A percentile compares a stretch with the other conserved stretches of the same genome.
phyloP scores from a whole-genome alignment of 2,797 vertebrate genomes.

The Crocidura indochinensis region DNA sequence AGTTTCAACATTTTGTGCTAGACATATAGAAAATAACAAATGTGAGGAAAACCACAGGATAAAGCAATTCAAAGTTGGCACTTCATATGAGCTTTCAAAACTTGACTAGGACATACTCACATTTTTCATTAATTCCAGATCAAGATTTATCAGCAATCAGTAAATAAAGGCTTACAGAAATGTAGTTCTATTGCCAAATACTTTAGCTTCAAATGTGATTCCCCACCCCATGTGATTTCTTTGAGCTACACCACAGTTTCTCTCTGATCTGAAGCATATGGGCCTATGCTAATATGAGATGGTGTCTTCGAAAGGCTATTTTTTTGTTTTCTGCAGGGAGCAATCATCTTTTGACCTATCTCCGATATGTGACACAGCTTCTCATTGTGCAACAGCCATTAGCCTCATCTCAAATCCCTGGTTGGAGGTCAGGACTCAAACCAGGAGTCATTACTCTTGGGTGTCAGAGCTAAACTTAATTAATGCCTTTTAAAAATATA shows the following conservation, averaged over 20 bases:
- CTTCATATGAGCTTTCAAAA: conserved; percentile 56
- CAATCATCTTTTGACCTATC: conserved; percentile 80
- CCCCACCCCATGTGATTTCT: conserved; percentile 68
- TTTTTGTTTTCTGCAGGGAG: conserved; percentile 74
- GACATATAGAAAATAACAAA: conserved; percentile 54
- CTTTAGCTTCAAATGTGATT: conserved; percentile 62
- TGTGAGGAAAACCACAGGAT: not conserved
- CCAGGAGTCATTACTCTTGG: conserved; percentile 67
- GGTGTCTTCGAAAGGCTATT: conserved; percentile 76
- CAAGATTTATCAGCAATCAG: conserved; percentile 72
- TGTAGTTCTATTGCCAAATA: conserved; percentile 41
- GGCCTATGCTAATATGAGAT: conserved; percentile 77
- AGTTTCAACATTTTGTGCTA: conserved; percentile 62
- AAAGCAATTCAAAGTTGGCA: conserved; percentile 59
- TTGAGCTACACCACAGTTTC: conserved; percentile 68
- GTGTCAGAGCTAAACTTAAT: conserved; percentile 78
- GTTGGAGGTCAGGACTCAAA: conserved; percentile 65
- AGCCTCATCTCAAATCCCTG: conserved; percentile 64
- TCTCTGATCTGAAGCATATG: conserved; percentile 75
- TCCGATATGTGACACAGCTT: conserved; percentile 73
- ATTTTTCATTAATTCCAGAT: conserved; percentile 73
- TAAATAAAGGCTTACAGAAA: conserved; percentile 77
- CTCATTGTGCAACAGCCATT: conserved; percentile 74
- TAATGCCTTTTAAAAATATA: conserved; percentile 74
- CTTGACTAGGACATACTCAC: conserved; percentile 54